phyloP scores from a whole-genome alignment of 2,888 invertebrate species.

The Archips crataeganus region DNA sequence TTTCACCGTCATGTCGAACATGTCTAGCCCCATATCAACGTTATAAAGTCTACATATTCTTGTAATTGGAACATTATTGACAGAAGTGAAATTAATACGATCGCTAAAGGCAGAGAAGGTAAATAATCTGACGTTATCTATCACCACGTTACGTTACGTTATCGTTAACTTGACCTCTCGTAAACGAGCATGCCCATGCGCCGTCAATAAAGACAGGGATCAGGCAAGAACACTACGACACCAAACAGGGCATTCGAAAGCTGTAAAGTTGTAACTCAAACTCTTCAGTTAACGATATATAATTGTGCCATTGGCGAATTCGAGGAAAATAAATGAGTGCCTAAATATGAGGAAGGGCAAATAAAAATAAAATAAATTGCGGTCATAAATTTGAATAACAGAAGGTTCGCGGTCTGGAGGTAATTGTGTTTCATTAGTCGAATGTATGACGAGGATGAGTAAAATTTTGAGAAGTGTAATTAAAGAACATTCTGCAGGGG shows the following conservation, averaged over 20 bases:
- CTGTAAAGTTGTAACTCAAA: slow-evolving; percentile 16
- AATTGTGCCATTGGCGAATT: slow-evolving; percentile 48
- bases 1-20: too few relatives aligned
- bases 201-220: neutral
- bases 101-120: neutral
- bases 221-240: neutral
- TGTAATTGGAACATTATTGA: too few relatives aligned
- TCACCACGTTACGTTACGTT: too few relatives aligned
- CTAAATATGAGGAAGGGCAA: slow-evolving; percentile 65
- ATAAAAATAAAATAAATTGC: slow-evolving; percentile 65
- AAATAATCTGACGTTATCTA: neutral
- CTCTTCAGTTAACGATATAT: slow-evolving; percentile 29
- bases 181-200: neutral
- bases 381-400: slow-evolving; percentile 71
- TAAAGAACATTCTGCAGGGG: slow-evolving; percentile 19
- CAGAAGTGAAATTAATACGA: too few relatives aligned
- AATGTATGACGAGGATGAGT: slow-evolving; percentile 49
- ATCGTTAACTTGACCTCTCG: neutral
- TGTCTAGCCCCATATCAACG: too few relatives aligned
- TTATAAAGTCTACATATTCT: too few relatives aligned
- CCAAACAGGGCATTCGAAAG: neutral
- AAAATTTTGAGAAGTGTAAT: slow-evolving; percentile 23
- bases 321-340: slow-evolving; percentile 65
- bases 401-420: slow-evolving; percentile 42
- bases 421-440: slow-evolving; percentile 54